A percentile compares a stretch with the other conserved stretches of the same genome.
Conservation (phyloP, 2,888 invertebrate species). For the Aspidiotus rigidus region DNA sequence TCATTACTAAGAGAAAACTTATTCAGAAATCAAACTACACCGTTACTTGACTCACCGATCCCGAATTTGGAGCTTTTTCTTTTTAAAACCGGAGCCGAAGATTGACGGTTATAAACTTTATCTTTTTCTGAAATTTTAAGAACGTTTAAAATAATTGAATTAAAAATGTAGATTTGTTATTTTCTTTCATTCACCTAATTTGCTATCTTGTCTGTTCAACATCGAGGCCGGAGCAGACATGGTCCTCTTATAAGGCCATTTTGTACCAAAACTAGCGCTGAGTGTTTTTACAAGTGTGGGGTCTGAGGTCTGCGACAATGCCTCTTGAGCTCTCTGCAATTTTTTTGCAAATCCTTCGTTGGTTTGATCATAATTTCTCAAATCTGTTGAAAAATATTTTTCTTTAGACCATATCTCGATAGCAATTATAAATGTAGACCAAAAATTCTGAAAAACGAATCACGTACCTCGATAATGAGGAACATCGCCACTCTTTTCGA, state of each 20-base stretch:
- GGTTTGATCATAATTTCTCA: conserved; percentile 77
- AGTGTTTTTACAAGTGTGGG: conserved; percentile 61
- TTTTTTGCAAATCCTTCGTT: conserved; percentile 78
- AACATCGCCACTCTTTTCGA: conserved; percentile 76
- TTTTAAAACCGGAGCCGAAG: conserved; percentile 89
- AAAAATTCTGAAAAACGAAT: neutral
- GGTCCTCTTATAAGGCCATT: conserved; percentile 90
- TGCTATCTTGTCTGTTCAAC: conserved; percentile 63
- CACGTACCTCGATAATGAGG: conserved; percentile 66
- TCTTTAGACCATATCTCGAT: neutral
- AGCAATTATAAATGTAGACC: neutral
- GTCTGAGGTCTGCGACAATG: conserved; percentile 58
- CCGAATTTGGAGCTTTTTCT: conserved; percentile 73
- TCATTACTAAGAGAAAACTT: neutral
- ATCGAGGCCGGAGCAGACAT: conserved; percentile 86
- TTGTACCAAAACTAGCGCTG: conserved; percentile 78
- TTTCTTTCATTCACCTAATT: conserved; percentile 40
- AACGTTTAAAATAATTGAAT: neutral
- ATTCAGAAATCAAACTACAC: neutral
- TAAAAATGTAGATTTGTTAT: neutral
- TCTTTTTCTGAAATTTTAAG: conserved; percentile 28
- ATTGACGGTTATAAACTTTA: conserved; percentile 66
- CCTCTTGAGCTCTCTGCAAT: conserved; percentile 79
- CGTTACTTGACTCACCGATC: conserved; percentile 7
- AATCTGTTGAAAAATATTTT: conserved; percentile 51